A percentile compares a stretch with the other conserved stretches of the same genome.
Conservation (phyloP, 2,797 vertebrate species). For the Gephyroberyx darwinii region DNA sequence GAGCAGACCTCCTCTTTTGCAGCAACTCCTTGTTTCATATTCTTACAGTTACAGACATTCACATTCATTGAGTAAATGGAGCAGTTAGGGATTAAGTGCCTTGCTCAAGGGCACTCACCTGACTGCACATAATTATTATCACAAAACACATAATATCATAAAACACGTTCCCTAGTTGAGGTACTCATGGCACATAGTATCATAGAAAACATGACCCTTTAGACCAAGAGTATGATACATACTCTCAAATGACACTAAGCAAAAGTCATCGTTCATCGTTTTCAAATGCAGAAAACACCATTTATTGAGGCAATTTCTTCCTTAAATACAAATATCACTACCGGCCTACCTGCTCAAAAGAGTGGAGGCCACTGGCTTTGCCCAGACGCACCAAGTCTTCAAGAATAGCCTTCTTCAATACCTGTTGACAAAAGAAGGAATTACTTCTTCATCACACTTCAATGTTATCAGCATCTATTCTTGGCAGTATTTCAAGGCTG, state of each 20-base stretch:
- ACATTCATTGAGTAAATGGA: background rate
- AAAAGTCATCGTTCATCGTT: background rate
- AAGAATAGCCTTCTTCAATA: slow-evolving; percentile 91
- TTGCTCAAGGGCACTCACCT: background rate
- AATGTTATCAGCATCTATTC: background rate
- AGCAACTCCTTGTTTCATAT: background rate
- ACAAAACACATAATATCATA: background rate
- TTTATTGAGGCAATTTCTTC: no score
- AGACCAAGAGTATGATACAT: background rate
- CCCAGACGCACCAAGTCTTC: slow-evolving; percentile 94
- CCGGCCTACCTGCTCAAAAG: slow-evolving; percentile 93
- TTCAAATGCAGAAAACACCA: no score
- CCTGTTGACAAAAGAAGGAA: slow-evolving; percentile 74
- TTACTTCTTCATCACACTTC: background rate
- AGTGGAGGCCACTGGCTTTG: slow-evolving; percentile 93
- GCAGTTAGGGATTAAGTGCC: background rate
- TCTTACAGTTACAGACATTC: background rate
- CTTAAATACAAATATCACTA: background rate
- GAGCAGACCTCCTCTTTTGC: background rate
- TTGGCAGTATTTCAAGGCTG: background rate
- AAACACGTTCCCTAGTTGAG: background rate
- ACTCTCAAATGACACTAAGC: background rate
- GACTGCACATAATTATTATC: background rate
- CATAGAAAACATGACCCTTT: background rate
- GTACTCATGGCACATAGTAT: background rate